These are phyloP conservation scores for Eulemur rufifrons DNA, from an alignment of 2,113 vertebrate species.

Conservation along the genomic window DNA sequence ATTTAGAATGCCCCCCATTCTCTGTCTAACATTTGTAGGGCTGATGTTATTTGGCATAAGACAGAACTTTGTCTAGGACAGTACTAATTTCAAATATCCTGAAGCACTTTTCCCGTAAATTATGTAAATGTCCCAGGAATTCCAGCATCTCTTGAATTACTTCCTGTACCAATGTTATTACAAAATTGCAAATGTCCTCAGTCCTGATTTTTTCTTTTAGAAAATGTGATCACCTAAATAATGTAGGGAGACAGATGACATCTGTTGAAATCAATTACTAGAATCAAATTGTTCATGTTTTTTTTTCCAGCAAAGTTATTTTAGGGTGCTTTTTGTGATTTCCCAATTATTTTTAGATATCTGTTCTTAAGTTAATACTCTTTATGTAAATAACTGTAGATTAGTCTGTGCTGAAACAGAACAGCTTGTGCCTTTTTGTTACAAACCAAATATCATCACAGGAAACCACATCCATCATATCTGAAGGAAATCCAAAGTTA, in stretches of 20 bases:
- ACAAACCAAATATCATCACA: background rate
- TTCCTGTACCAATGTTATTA: background rate
- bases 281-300: background rate
- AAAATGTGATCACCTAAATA: conserved; percentile 31
- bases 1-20: background rate
- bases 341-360: conserved; percentile 50
- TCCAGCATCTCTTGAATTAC: background rate
- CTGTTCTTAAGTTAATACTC: conserved; percentile 43
- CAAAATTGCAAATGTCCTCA: conserved; percentile 22
- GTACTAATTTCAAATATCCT: conserved; percentile 41
- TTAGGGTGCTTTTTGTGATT: background rate
- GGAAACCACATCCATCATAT: conserved; percentile 21
- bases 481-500: conserved; percentile 42
- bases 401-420: background rate
- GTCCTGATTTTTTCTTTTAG: background rate
- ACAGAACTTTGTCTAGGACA: background rate
- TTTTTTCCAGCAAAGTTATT: conserved; percentile 27
- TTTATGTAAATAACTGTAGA: background rate
- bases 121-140: conserved; percentile 30
- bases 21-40: background rate
- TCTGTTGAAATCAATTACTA: conserved; percentile 3
- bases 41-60: background rate
- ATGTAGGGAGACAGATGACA: background rate
- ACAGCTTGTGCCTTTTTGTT: conserved; percentile 27
- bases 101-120: conserved; percentile 12